Conservation (phyloP, 2,797 vertebrate genomes). For the Phrynocephalus guinanensis region DNA sequence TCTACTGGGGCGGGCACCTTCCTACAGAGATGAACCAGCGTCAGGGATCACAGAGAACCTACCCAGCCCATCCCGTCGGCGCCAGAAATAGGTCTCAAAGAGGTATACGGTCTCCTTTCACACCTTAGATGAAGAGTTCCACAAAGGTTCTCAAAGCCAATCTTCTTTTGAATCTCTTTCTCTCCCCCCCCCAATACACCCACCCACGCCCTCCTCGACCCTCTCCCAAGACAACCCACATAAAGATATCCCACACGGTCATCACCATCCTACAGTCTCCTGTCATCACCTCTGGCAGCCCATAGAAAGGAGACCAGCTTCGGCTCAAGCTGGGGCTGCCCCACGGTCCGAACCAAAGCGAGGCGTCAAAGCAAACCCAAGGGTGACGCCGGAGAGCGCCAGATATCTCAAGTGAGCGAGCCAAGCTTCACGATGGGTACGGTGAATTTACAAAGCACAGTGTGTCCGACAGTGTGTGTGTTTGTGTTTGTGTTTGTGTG, state of each 20-base stretch:
- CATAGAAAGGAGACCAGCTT: neutral
- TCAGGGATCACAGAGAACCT: neutral
- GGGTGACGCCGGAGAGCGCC: neutral
- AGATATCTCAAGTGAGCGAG: neutral
- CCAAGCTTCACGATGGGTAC: neutral
- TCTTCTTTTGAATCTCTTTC: too few relatives aligned
- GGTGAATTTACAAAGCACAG: neutral
- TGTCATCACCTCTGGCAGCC: neutral
- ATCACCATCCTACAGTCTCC: too few relatives aligned
- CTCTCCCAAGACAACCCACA: neutral
- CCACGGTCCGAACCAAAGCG: too few relatives aligned
- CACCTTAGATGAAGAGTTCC: neutral
- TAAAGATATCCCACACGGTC: too few relatives aligned
- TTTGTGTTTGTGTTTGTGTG: neutral
- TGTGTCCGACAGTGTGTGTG: too few relatives aligned
- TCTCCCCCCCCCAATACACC: neutral
- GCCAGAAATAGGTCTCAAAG: neutral
- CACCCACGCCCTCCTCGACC: too few relatives aligned
- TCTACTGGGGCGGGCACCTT: neutral
- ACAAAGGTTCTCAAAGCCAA: neutral
- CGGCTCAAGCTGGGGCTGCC: neutral
- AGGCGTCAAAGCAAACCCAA: too few relatives aligned
- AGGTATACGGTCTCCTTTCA: too few relatives aligned
- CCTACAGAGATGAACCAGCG: neutral
- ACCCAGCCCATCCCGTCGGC: too few relatives aligned